Conservation (phyloP, 2,113 vertebrate species). For the Oncorhynchus tshawytscha region DNA sequence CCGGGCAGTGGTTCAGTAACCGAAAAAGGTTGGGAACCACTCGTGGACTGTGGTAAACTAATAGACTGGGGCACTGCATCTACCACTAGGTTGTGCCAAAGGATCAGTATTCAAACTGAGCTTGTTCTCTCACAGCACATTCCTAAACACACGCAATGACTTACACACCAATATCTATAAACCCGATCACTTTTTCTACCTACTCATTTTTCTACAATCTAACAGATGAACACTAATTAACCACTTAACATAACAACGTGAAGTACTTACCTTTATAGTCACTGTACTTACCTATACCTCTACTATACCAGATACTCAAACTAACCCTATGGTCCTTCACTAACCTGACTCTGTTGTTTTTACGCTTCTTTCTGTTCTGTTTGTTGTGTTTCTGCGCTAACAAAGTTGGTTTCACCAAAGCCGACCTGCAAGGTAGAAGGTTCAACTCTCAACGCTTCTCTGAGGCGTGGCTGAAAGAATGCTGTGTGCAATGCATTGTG, state of each 20-base stretch:
- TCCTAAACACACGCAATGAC: no score
- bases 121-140: no score
- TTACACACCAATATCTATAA: neutral
- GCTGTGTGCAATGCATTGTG: conserved; percentile 76
- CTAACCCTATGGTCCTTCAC: conserved; percentile 61
- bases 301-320: neutral
- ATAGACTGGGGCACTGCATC: neutral
- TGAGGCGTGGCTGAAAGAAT: conserved; percentile 77
- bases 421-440: conserved; percentile 97
- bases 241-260: conserved; percentile 40
- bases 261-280: no score
- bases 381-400: conserved; percentile 78
- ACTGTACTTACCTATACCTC: no score
- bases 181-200: neutral
- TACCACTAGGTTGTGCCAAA: conserved; percentile 36
- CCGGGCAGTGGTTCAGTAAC: no score
- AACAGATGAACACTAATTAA: conserved; percentile 12
- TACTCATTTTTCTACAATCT: neutral
- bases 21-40: no score
- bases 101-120: neutral
- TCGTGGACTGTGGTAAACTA: no score
- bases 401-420: conserved; percentile 99
- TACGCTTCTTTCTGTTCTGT: conserved; percentile 58
- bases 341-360: conserved; percentile 76
- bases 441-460: conserved; percentile 36